Percentiles rank a stretch among this genome's conserved stretches.
These are phyloP conservation scores for Lithobates pipiens DNA, from an alignment of 2,797 vertebrate genomes.

Conservation along the genomic window DNA sequence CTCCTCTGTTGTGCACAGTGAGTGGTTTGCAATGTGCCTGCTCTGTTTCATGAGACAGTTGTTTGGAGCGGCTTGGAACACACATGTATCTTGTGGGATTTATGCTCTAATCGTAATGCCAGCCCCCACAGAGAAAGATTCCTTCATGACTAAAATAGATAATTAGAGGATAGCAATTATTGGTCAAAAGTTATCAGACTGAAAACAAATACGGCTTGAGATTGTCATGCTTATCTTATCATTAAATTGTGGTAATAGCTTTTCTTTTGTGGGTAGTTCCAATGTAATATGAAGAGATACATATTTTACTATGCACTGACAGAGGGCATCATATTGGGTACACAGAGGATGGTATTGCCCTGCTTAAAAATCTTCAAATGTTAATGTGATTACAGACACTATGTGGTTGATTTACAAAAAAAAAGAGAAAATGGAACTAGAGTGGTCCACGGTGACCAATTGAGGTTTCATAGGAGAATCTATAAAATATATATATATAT, in stretches of 20 bases:
- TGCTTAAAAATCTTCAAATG: not conserved
- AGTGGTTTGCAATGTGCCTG: slow-evolving; percentile 79
- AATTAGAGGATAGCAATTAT: slow-evolving; percentile 84
- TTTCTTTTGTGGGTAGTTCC: not conserved
- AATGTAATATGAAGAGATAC: not conserved
- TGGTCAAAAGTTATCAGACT: slow-evolving; percentile 87
- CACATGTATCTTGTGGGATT: slow-evolving; percentile 82
- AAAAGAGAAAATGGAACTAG: too few species aligned
- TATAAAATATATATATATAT: too few species aligned
- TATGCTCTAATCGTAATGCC: slow-evolving; percentile 78
- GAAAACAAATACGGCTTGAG: slow-evolving; percentile 72
- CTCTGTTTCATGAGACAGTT: slow-evolving; percentile 82
- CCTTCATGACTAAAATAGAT: slow-evolving; percentile 84
- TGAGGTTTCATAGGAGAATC: too few species aligned
- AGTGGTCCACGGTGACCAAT: not conserved
- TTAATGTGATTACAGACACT: not conserved
- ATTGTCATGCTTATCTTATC: slow-evolving; percentile 44
- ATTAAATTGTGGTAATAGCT: slow-evolving; percentile 5
- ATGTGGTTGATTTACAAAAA: too few species aligned
- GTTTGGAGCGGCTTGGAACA: slow-evolving; percentile 84
- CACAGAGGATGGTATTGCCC: not conserved
- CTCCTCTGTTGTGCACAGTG: slow-evolving; percentile 78
- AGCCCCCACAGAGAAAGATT: slow-evolving; percentile 81
- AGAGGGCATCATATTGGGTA: not conserved
- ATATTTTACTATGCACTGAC: not conserved